Evolutionary conservation across 2,113 vertebrate species (phyloP).

Genomic region (Progne subis): DNA sequence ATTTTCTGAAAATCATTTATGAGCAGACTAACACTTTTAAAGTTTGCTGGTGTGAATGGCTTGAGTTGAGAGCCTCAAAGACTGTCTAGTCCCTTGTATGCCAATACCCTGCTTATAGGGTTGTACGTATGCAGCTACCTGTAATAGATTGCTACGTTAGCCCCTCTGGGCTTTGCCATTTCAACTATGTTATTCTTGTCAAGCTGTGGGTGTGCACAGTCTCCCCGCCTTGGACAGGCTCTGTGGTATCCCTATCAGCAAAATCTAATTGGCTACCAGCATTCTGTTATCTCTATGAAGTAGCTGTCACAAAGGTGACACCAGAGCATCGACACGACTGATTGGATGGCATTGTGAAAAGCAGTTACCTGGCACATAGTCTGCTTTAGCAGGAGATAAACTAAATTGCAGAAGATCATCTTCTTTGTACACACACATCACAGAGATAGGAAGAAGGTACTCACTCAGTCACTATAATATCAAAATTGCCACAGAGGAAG

Average conservation of each 20-base stretch:
- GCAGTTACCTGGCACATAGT: not conserved
- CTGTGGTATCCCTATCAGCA: not conserved
- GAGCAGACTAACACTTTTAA: not conserved
- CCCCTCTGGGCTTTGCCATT: not conserved
- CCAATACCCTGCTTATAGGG: not conserved
- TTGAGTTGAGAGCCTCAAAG: not conserved
- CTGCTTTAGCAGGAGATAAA: constrained; percentile 4
- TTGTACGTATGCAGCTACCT: not conserved
- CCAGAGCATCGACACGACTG: not conserved
- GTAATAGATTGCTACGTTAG: not conserved
- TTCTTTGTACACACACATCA: not conserved
- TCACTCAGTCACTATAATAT: not conserved
- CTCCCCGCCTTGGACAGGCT: not conserved
- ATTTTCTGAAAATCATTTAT: not conserved
- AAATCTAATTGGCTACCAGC: constrained; percentile 13
- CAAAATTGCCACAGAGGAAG: not conserved
- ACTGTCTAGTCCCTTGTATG: not conserved
- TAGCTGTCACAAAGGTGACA: not conserved
- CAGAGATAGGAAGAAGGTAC: not conserved
- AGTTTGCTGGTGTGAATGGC: not conserved
- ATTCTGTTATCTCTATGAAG: not conserved
- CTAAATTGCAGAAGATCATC: not conserved
- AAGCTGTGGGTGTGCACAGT: not conserved
- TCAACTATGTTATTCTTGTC: not conserved
- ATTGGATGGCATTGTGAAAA: constrained; percentile 5